Base-by-base conservation (phyloP, 1,140 invertebrate genomes). In the Philotrypesis tridentata region DNA sequence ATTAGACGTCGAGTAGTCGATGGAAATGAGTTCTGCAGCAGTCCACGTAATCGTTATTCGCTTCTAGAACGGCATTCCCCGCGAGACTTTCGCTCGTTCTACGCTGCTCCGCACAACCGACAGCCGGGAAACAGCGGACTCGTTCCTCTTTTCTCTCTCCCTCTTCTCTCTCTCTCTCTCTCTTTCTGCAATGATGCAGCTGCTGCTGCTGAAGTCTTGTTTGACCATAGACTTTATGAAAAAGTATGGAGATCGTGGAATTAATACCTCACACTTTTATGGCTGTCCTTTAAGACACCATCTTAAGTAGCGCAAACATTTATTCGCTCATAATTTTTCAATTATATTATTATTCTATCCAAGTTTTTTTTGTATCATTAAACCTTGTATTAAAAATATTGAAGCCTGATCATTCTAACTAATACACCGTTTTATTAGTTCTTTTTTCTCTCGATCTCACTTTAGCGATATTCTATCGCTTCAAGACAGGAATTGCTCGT, bases 71-170 rank as follows among this genome's bases (percentile, higher is more conserved):
- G 48, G 48, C 48, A 14, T 11, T 72, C 70, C 37, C 37, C 40
- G 33, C n/a, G 70, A 29, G 40, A 72, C 70, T 72, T 43, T 43
- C 37, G 23, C 33, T 72, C 40, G 37, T 40, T 43, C n/a, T 17
- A 60, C 23, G 48, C 40, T 23, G 27, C 40, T n/a, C n/a, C n/a
- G n/a, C n/a, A n/a, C n/a, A n/a, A 11, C 37, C 37, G 48, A 29
- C 43, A 6, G 55, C 76, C 65, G 65, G 75, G 67, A 79, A 79
- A 79, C 65, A 79, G 63, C 65, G 70, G 76, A 79, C 65, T 79
- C 21, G 25, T 55, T 25, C 25, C n/a, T 76, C 43, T n/a, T n/a
- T n/a, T 21, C 21, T 63, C 29, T 43, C 33, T 43, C 25, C 48
- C 63, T 40, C 12, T 14, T n/a, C n/a, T n/a, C n/a, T 17, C 37